Base-by-base conservation (phyloP, 2,888 invertebrate genomes). In the Tachina fera region DNA sequence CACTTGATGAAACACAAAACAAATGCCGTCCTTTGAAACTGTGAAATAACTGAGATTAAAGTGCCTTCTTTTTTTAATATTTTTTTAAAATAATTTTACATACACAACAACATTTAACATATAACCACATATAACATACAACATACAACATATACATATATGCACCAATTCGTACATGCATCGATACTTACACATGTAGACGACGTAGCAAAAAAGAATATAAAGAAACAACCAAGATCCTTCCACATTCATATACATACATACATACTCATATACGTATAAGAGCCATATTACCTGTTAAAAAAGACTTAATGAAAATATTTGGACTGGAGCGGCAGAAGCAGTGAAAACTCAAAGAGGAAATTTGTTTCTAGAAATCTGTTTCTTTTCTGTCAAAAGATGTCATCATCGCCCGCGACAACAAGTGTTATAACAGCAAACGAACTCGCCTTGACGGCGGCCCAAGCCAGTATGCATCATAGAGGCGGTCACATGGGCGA, bases 381-480 rank as follows among this genome's bases (percentile, higher is more conserved):
- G 19, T 47, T 76, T 31, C 43, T 60, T 45, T 45, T n/a, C 61
- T 75, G 83, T 67, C 87, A 86, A 88, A 91, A 89, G 88, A 91
- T 91, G 91, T 91, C 91, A 89, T 89, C 91, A 76, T 87, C 88
- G 77, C 87, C 91, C 77, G 90, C 91, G 84, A 90, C 91, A 79
- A 91, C 92, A 72, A 91, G 91, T 88, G 91, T 92, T 84, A 91
- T 91, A 61, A 91, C 91, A 80, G 89, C 92, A 82, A 91, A 91
- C 90, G 91, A 91, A 86, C 89, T 91, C 78, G 89, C 91, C 87
- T 89, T 91, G 76, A 88, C 90, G 81, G 81, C 81, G 14, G 86
- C 87, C 65, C 87, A 85, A 75, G 78, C 75, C 72, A 88, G 87
- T 75, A 87, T 82, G 88, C 90, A 88, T 86, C 88, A 84, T 75